Conservation (phyloP, 2,888 invertebrate species). For the Aleiodes alternator region DNA sequence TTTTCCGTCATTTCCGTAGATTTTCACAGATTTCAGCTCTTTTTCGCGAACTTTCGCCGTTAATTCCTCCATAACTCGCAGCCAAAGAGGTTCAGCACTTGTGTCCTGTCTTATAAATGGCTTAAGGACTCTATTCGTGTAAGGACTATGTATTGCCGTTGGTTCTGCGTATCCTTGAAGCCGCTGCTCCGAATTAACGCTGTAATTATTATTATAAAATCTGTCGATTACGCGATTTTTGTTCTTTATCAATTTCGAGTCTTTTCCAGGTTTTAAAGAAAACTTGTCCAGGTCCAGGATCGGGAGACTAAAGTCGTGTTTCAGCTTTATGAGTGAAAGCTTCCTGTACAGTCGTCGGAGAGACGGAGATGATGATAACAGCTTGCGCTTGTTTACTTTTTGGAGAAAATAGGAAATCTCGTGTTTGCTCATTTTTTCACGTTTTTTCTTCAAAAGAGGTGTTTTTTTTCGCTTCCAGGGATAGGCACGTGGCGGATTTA, state of each 20-base stretch:
- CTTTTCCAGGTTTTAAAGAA: constrained; percentile 50
- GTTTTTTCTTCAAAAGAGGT: constrained; percentile 26
- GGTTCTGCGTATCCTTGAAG: constrained; percentile 78
- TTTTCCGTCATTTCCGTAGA: constrained; percentile 74
- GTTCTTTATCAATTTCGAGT: constrained; percentile 52
- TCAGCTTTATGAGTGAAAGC: constrained; percentile 78
- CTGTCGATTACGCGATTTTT: constrained; percentile 67
- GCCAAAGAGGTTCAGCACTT: constrained; percentile 80
- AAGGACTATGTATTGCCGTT: constrained; percentile 81
- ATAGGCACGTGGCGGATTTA: constrained; percentile 70
- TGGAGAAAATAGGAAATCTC: constrained; percentile 76
- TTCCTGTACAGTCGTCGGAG: constrained; percentile 78
- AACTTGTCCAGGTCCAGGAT: constrained; percentile 78
- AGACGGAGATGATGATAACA: constrained; percentile 65
- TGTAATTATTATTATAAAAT: constrained; percentile 64
- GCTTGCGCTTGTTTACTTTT: constrained; percentile 63
- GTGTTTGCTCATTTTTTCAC: constrained; percentile 74
- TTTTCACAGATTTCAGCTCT: constrained; percentile 67
- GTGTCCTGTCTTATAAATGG: constrained; percentile 88
- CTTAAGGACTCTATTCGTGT: constrained; percentile 84
- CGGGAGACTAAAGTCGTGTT: constrained; percentile 78
- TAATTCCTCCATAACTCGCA: constrained; percentile 83
- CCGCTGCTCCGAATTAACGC: constrained; percentile 69
- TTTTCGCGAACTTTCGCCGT: constrained; percentile 77
- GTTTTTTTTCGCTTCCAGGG: constrained; percentile 73